These are phyloP conservation scores for Pseudomyrmex pallidus DNA, from an alignment of 1,140 invertebrate genomes.

Conservation along the genomic window DNA sequence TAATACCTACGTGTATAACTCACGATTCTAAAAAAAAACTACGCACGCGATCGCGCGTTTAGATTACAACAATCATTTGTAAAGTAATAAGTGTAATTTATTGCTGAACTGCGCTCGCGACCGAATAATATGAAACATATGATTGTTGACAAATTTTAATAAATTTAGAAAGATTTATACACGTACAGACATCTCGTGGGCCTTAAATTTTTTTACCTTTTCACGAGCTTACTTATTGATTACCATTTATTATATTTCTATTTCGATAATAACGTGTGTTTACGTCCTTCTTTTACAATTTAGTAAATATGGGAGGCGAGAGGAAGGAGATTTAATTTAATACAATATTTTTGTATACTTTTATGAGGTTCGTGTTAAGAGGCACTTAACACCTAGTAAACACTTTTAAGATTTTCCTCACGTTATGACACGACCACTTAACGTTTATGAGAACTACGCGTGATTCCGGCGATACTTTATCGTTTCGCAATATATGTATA, in stretches of 20 bases:
- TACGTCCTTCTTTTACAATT: neutral
- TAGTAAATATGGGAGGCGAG: neutral
- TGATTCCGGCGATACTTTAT: constrained; percentile 35
- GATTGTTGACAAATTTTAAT: too few species aligned
- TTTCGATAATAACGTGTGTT: neutral
- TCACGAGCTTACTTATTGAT: too few species aligned
- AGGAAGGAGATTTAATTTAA: constrained; percentile 7
- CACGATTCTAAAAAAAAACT: constrained; percentile 17
- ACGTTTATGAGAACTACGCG: constrained; percentile 18
- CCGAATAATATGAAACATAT: too few species aligned
- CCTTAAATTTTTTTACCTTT: too few species aligned
- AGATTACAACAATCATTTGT: constrained; percentile 3
- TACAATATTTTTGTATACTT: neutral
- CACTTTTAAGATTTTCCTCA: constrained; percentile 29
- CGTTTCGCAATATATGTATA: constrained; percentile 12
- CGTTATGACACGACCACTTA: constrained; percentile 42
- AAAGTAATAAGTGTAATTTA: constrained; percentile 16
- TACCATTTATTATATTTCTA: constrained; percentile 1
- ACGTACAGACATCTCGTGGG: too few species aligned
- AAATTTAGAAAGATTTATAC: too few species aligned
- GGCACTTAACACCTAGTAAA: constrained; percentile 53
- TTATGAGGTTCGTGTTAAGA: constrained; percentile 41
- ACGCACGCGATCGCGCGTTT: neutral
- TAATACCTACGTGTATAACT: constrained; percentile 22
- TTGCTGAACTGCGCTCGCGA: constrained; percentile 6